Conservation (phyloP, 2,888 invertebrate species). For the Notodonta ziczac region DNA sequence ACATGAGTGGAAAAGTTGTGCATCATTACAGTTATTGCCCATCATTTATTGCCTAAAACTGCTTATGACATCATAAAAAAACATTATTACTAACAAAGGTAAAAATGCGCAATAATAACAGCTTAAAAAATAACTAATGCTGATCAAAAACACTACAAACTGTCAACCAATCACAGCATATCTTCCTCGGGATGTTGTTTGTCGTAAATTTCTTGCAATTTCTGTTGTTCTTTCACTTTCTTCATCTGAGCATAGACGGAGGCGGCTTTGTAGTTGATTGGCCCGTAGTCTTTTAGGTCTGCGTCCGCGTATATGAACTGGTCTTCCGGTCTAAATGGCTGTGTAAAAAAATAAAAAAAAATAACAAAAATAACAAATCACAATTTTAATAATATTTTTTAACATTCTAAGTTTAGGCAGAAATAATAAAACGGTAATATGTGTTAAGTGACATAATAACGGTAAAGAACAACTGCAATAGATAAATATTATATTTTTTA, state of each 20-base stretch:
- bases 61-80: constrained; percentile 16
- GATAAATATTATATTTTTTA: not conserved
- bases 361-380: not conserved
- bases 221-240: constrained; percentile 84
- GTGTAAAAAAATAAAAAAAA: constrained; percentile 48
- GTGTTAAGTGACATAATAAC: constrained; percentile 45
- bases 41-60: too few relatives aligned
- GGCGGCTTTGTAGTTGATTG: constrained; percentile 96
- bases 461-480: not conserved
- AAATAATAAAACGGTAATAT: constrained; percentile 48
- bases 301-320: constrained; percentile 94
- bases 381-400: not conserved
- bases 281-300: constrained; percentile 95
- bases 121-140: not conserved
- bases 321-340: constrained; percentile 94
- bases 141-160: constrained; percentile 1
- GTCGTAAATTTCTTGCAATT: constrained; percentile 74
- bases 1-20: too few relatives aligned
- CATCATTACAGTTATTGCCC: too few relatives aligned
- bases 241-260: constrained; percentile 92
- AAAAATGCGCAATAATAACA: constrained; percentile 4
- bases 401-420: not conserved
- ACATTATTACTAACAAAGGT: constrained; percentile 6
- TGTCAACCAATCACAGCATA: constrained; percentile 60
- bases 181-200: constrained; percentile 69